A percentile compares a stretch with the other conserved stretches of the same genome.
Evolutionary conservation across 2,113 vertebrate species (phyloP).

Genomic region (Anas platyrhynchos): DNA sequence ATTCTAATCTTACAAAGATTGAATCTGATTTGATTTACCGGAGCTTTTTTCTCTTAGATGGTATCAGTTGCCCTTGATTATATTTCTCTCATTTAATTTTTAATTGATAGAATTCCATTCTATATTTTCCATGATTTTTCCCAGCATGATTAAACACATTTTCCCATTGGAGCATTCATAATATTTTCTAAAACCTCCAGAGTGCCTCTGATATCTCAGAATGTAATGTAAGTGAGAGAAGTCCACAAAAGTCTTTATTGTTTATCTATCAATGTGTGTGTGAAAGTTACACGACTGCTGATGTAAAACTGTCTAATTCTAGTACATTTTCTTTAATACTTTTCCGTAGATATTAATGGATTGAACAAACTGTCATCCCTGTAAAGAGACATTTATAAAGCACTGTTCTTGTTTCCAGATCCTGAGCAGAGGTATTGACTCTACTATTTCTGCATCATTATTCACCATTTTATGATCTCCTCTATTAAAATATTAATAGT

Average conservation of each 20-base stretch:
- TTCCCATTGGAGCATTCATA: neutral
- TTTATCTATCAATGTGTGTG: neutral
- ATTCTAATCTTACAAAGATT: neutral
- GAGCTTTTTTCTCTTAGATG: rapidly evolving
- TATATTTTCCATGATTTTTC: neutral
- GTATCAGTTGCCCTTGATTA: neutral
- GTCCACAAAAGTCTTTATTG: neutral
- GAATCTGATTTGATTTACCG: neutral
- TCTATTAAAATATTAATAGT: neutral
- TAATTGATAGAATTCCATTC: neutral
- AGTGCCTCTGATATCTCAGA: neutral
- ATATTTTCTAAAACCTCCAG: neutral
- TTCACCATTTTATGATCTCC: neutral
- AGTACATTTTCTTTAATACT: neutral
- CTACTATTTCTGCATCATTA: neutral
- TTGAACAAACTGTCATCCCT: neutral
- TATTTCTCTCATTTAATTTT: neutral
- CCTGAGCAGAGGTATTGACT: neutral
- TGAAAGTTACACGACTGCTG: neutral
- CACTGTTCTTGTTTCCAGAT: neutral
- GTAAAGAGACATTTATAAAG: neutral
- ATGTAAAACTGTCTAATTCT: neutral
- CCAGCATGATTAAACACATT: neutral
- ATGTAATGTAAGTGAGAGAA: neutral
- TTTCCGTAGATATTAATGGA: neutral